These are phyloP conservation scores for Lemur catta DNA, from an alignment of 2,797 vertebrate genomes.

Conservation along the genomic window DNA sequence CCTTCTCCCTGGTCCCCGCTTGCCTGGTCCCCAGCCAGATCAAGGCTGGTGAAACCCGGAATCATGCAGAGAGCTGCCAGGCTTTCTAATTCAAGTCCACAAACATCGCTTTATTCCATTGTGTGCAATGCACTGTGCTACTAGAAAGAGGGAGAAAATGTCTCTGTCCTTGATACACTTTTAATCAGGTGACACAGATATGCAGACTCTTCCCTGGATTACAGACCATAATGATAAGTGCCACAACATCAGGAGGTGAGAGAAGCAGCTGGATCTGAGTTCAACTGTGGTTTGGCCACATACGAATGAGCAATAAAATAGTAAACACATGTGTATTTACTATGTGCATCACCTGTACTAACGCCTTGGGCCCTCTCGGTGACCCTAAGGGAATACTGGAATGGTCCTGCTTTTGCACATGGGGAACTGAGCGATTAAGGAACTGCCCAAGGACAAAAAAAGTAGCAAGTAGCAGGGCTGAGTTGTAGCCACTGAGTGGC, in stretches of 20 bases:
- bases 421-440: background rate
- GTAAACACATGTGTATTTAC: background rate
- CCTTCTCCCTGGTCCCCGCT: background rate
- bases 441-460: background rate
- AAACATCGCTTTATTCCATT: background rate
- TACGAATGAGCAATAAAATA: background rate
- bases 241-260: background rate
- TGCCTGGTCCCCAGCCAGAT: background rate
- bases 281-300: accelerated
- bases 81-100: background rate
- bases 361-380: background rate
- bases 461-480: background rate
- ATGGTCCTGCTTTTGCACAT: background rate
- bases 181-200: background rate
- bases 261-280: background rate
- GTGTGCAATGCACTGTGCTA: background rate
- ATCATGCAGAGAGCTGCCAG: background rate
- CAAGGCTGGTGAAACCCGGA: background rate
- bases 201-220: background rate
- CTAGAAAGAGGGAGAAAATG: background rate
- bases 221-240: background rate
- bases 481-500: background rate
- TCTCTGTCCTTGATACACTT: background rate
- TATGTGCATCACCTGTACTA: accelerated
- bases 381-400: background rate